Conservation (phyloP, 2,888 invertebrate species). For the Nomada ferruginata region DNA sequence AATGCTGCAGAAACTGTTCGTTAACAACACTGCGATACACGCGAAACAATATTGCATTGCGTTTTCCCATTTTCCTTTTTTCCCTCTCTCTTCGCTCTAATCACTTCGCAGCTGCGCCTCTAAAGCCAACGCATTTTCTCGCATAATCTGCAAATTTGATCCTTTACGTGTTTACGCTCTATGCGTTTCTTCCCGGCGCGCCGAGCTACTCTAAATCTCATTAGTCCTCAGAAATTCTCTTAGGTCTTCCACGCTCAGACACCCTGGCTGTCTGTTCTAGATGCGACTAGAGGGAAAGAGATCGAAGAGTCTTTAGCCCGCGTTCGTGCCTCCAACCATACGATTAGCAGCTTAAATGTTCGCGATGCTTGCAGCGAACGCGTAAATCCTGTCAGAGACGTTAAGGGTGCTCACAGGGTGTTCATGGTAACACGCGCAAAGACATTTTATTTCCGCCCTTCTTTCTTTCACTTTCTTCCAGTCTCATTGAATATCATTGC, state of each 20-base stretch:
- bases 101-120: not conserved
- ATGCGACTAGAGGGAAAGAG: constrained; percentile 24
- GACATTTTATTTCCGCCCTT: not conserved
- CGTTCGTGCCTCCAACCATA: constrained; percentile 35
- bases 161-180: not conserved
- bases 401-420: constrained; percentile 26
- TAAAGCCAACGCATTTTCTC: not conserved
- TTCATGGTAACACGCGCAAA: constrained; percentile 5
- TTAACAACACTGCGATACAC: too few species aligned
- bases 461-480: not conserved
- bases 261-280: not conserved
- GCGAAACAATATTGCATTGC: not conserved
- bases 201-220: constrained; percentile 39
- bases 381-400: constrained; percentile 54
- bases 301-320: constrained; percentile 50
- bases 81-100: not conserved
- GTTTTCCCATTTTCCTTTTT: not conserved
- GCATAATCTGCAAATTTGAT: constrained; percentile 8
- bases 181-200: not conserved
- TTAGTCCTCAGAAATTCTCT: constrained; percentile 36
- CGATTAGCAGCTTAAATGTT: constrained; percentile 62
- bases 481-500: too few species aligned
- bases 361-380: constrained; percentile 45
- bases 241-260: constrained; percentile 15
- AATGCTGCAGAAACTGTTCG: too few species aligned